phyloP scores from a whole-genome alignment of 2,113 vertebrate genomes.

The Triplophysa dalaica region DNA sequence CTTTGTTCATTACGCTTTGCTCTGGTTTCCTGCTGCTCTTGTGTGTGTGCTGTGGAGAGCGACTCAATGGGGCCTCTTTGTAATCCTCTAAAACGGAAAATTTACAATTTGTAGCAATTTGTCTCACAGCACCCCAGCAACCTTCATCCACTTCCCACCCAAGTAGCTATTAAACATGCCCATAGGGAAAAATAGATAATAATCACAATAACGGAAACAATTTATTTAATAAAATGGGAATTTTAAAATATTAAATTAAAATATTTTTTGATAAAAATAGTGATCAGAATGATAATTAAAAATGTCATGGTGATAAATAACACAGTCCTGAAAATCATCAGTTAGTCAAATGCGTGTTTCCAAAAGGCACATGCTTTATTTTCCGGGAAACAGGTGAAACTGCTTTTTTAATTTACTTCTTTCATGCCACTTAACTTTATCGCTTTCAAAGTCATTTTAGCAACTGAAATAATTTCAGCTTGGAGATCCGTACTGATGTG shows the following conservation, averaged over 20 bases:
- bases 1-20: slow-evolving; percentile 48
- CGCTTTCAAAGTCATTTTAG: slow-evolving; percentile 57
- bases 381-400: slow-evolving; percentile 38
- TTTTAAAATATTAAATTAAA: neutral
- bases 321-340: neutral
- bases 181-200: slow-evolving; percentile 16
- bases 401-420: slow-evolving; percentile 50
- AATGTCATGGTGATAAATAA: too few relatives aligned
- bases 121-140: slow-evolving; percentile 63
- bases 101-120: slow-evolving; percentile 72
- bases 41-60: slow-evolving; percentile 46
- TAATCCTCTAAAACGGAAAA: slow-evolving; percentile 71
- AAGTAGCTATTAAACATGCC: slow-evolving; percentile 4
- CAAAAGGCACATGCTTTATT: slow-evolving; percentile 18
- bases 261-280: too few relatives aligned
- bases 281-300: too few relatives aligned
- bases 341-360: slow-evolving; percentile 8
- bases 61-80: slow-evolving; percentile 61
- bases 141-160: slow-evolving; percentile 39
- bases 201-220: neutral
- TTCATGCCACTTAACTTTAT: slow-evolving; percentile 52
- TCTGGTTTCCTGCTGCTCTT: slow-evolving; percentile 45
- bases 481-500: slow-evolving; percentile 34
- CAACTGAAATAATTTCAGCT: slow-evolving; percentile 43
- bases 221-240: neutral